Evolutionary conservation across 1,140 invertebrate genomes (phyloP).

Genomic region (Alviniconcha marisindica): DNA sequence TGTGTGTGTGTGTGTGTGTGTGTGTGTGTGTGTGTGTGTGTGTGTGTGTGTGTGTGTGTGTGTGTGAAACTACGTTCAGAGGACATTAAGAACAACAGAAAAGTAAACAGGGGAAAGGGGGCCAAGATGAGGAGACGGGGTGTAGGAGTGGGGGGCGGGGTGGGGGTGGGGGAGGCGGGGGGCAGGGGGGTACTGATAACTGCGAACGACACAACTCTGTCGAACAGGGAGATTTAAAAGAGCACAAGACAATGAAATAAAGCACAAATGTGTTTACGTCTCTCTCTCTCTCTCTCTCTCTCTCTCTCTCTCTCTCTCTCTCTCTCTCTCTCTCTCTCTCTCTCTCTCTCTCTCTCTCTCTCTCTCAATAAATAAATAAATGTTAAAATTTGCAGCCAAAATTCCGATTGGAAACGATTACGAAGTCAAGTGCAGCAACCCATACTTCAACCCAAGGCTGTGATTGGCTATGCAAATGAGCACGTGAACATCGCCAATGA

Average conservation of each 20-base stretch:
- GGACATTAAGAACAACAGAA: not conserved
- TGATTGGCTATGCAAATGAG: conserved; percentile 81
- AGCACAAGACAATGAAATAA: too few species aligned
- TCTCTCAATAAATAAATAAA: not conserved
- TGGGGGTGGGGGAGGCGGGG: not conserved
- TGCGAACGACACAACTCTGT: too few species aligned
- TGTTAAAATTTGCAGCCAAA: conserved; percentile 83
- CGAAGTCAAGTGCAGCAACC: conserved; percentile 84
- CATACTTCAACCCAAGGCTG: conserved; percentile 84
- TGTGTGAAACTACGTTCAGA: not conserved
- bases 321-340: too few species aligned
- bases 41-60: not conserved
- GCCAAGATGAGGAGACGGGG: not conserved
- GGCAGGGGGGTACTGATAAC: too few species aligned
- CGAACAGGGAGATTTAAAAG: too few species aligned
- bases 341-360: not conserved
- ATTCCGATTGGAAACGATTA: conserved; percentile 87
- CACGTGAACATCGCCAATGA: conserved; percentile 82
- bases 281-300: too few species aligned
- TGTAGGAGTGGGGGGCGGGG: not conserved
- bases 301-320: too few species aligned
- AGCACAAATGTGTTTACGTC: not conserved
- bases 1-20: conserved; percentile 19
- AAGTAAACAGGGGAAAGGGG: not conserved
- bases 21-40: not conserved